Evolutionary conservation across 2,888 invertebrate genomes (phyloP), one percentile per base, ranked within the genome.

Genomic region (Mechanitis mazaeus): DNA sequence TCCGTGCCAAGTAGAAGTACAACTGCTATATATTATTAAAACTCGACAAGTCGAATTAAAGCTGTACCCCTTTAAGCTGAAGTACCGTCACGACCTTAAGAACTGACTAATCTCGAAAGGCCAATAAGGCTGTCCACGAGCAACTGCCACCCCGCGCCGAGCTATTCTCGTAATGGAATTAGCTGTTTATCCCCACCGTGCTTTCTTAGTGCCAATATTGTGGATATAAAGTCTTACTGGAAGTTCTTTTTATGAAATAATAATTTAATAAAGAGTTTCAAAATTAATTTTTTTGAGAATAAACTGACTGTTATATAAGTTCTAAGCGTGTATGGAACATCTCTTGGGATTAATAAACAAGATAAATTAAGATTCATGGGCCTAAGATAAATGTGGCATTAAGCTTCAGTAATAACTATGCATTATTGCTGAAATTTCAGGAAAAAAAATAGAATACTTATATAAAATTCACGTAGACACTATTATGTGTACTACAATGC

Each of bases 101-200:
- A 66, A 68, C 60, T 65, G 63, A 67, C 64, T 69, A 65, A 69
- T 68, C 61, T 66, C 63, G 59, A 67, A 66, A 61, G 54, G 67
- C 67, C 69, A 68, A 69, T 66, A 66, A 68, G 67, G 63, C 69
- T 71, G 73, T 75, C 72, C 67, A 69, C 72, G 64, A 64, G 65
- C 68, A 66, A 69, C 72, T 64, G 65, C 67, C 68, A 64, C 72
- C 72, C 75, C 75, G 75, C 71, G 74, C 65, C 72, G 66, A 63
- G 68, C 76, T 73, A 73, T 77, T 78, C 75, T 73, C 75, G 73
- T 81, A 83, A 83, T 81, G 78, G 75, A 77, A 82, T 80, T 74
- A 79, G 74, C 78, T 79, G 77, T 77, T 82, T 80, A 81, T 78
- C 73, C 73, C 67, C 66, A 56, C 63, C 70, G 66, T 68, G 68